Percentiles rank a stretch among this genome's conserved stretches.
These are phyloP conservation scores for Mus spicilegus DNA, from an alignment of 2,113 vertebrate species.

Conservation along the genomic window DNA sequence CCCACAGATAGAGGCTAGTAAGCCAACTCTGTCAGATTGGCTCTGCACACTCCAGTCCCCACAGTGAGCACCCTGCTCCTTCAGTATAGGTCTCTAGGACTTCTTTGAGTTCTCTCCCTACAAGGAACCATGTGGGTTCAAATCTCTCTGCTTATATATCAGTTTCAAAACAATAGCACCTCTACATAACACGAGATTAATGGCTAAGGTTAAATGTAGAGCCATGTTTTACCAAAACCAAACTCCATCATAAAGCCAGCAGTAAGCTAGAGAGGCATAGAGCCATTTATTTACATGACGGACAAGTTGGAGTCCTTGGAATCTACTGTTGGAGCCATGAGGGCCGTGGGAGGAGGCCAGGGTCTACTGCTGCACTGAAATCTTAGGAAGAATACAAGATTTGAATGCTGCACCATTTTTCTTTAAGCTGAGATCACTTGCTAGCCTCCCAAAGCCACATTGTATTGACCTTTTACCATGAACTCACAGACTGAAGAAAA, in stretches of 20 bases:
- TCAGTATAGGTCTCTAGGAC: background rate
- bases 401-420: background rate
- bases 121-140: background rate
- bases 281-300: fast-evolving
- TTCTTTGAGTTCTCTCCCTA: background rate
- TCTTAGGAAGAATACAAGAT: background rate
- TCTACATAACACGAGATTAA: background rate
- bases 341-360: fast-evolving
- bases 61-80: background rate
- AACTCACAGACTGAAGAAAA: background rate
- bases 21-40: background rate
- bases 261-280: fast-evolving
- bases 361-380: background rate
- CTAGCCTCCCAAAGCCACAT: background rate
- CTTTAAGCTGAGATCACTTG: background rate
- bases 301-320: background rate
- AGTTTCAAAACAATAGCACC: background rate
- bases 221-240: background rate
- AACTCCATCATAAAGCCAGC: fast-evolving
- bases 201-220: background rate
- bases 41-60: no score
- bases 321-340: background rate
- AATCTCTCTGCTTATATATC: background rate
- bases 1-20: no score
- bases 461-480: background rate